Evolutionary conservation across 2,797 vertebrate genomes (phyloP).

Genomic region (Lacerta bilineata): DNA sequence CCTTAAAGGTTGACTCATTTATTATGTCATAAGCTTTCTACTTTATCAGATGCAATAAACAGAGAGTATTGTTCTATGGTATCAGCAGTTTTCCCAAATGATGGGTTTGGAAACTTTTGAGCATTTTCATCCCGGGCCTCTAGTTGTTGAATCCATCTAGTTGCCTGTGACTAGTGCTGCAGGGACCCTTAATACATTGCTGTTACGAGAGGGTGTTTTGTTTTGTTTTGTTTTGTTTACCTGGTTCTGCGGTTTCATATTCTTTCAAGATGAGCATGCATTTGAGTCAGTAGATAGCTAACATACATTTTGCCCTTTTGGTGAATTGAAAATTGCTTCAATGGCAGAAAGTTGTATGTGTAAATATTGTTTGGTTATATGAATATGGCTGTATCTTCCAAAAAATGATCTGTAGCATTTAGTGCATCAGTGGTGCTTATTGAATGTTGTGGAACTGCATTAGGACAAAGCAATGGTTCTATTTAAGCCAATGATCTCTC

Average conservation of each 20-base stretch:
- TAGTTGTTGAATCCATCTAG: background rate
- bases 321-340: background rate
- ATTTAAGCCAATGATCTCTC: background rate
- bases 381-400: background rate
- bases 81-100: no score
- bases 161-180: background rate
- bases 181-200: background rate
- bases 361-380: background rate
- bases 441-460: background rate
- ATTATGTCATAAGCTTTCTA: background rate
- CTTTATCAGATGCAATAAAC: background rate
- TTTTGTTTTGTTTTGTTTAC: no score
- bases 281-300: background rate
- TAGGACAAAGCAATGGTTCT: background rate
- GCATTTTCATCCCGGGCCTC: no score
- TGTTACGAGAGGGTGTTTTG: background rate
- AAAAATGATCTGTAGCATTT: background rate
- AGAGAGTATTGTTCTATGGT: background rate
- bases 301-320: background rate
- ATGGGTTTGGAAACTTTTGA: background rate
- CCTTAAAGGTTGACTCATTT: background rate
- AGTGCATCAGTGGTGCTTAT: background rate
- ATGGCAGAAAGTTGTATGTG: background rate
- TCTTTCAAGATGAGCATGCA: background rate
- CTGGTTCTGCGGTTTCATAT: background rate